These are phyloP conservation scores for Agrotis exclamationis DNA, from an alignment of 2,888 invertebrate species.

Conservation along the genomic window DNA sequence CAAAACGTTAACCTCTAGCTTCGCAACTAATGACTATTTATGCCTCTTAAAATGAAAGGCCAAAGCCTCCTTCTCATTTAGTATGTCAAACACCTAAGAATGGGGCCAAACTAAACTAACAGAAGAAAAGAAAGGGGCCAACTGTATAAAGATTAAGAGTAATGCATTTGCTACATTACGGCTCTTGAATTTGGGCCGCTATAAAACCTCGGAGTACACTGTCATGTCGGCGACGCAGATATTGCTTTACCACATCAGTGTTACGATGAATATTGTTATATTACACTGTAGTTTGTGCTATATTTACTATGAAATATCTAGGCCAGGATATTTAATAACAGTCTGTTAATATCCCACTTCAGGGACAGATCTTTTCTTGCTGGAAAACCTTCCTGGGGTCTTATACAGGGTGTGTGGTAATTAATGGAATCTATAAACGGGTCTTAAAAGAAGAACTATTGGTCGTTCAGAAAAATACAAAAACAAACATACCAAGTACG, in stretches of 20 bases:
- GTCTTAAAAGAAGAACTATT: no score
- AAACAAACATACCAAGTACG: no score
- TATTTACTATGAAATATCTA: conserved; percentile 10
- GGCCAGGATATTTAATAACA: neutral
- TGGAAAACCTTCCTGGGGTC: neutral
- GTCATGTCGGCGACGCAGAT: conserved; percentile 47
- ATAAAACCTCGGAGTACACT: conserved; percentile 62
- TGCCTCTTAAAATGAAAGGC: neutral
- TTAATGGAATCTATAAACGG: no score
- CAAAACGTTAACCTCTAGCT: no score
- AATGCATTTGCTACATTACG: conserved; percentile 67
- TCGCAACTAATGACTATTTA: no score
- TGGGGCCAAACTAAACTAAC: conserved; percentile 35
- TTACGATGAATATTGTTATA: conserved; percentile 18
- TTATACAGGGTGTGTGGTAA: neutral
- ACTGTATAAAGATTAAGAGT: conserved; percentile 62
- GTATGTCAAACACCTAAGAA: conserved; percentile 33
- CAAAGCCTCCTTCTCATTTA: neutral
- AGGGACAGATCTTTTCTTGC: neutral
- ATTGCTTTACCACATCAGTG: conserved; percentile 46
- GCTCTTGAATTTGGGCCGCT: conserved; percentile 58
- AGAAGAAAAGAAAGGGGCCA: conserved; percentile 48
- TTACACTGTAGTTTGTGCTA: neutral
- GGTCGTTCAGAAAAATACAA: no score
- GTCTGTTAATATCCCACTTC: neutral